These are phyloP conservation scores for Hypercompe scribonia DNA, from an alignment of 2,888 invertebrate species.

Conservation along the genomic window DNA sequence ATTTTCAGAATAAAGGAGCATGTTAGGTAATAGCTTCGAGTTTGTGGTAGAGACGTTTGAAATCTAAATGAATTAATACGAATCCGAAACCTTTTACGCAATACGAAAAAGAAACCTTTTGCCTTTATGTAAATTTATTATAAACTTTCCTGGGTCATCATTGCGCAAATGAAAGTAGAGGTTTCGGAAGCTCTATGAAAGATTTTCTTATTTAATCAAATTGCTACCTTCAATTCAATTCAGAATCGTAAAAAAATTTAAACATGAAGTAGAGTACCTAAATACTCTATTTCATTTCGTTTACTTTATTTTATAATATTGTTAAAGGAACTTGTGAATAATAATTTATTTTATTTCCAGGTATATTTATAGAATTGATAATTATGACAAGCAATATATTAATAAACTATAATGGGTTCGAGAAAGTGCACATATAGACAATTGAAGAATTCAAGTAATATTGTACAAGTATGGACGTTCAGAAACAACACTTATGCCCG, in stretches of 20 bases:
- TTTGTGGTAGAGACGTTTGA: not conserved
- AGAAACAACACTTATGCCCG: conserved; percentile 94
- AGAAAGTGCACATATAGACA: conserved; percentile 58
- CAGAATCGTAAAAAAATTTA: not conserved
- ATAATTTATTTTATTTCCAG: conserved; percentile 52
- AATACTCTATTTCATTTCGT: no score
- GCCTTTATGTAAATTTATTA: not conserved
- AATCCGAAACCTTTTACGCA: conserved; percentile 12
- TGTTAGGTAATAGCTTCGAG: not conserved
- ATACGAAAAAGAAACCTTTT: not conserved
- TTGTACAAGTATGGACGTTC: conserved; percentile 84
- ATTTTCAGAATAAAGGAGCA: not conserved
- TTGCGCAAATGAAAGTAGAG: not conserved
- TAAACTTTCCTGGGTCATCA: not conserved
- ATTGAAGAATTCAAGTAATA: conserved; percentile 50
- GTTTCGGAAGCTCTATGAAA: not conserved
- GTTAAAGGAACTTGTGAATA: not conserved
- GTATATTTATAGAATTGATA: conserved; percentile 67
- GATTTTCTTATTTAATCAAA: not conserved
- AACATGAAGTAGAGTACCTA: not conserved
- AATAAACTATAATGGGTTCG: conserved; percentile 74
- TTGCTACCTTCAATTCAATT: not conserved
- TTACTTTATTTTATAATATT: not conserved
- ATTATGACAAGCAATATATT: conserved; percentile 84
- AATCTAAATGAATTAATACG: conserved; percentile 14